Conservation (phyloP, 2,797 vertebrate genomes). For the Rhabdomys pumilio region DNA sequence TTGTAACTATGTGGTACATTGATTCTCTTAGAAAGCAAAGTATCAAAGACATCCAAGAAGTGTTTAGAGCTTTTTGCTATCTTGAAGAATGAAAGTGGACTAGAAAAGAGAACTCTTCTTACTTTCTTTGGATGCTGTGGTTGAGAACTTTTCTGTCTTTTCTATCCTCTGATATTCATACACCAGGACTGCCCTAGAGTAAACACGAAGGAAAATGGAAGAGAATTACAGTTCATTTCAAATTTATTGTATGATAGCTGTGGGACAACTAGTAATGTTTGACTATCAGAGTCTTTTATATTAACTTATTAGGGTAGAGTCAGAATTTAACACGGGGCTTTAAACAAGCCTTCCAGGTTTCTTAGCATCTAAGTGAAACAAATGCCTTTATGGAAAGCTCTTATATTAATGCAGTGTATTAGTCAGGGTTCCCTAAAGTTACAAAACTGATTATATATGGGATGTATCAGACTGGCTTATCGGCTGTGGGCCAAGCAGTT, state of each 20-base stretch:
- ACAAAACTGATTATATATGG: not conserved
- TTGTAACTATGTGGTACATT: not conserved
- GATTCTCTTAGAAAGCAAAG: not conserved
- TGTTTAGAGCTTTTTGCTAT: not conserved
- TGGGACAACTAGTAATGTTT: not conserved
- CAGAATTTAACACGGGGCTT: not conserved
- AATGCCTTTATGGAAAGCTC: not conserved
- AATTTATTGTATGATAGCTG: not conserved
- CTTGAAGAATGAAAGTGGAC: not conserved
- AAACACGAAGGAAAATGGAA: not conserved
- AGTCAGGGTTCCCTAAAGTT: not conserved
- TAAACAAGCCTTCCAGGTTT: not conserved
- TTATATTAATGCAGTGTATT: not conserved
- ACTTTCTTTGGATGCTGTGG: not conserved
- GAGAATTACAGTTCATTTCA: not conserved
- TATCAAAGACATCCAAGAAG: not conserved
- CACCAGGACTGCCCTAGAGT: not conserved
- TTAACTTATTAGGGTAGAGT: not conserved
- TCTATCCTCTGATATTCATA: fast-evolving
- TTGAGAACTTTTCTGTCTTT: not conserved
- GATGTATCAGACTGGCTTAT: not conserved
- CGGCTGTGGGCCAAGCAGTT: too few relatives aligned
- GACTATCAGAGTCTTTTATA: not conserved
- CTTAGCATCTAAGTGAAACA: not conserved
- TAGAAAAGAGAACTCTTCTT: not conserved